These are phyloP conservation scores for Paramormyrops hopkinsi DNA, from an alignment of 2,797 vertebrate species.

Conservation along the genomic window DNA sequence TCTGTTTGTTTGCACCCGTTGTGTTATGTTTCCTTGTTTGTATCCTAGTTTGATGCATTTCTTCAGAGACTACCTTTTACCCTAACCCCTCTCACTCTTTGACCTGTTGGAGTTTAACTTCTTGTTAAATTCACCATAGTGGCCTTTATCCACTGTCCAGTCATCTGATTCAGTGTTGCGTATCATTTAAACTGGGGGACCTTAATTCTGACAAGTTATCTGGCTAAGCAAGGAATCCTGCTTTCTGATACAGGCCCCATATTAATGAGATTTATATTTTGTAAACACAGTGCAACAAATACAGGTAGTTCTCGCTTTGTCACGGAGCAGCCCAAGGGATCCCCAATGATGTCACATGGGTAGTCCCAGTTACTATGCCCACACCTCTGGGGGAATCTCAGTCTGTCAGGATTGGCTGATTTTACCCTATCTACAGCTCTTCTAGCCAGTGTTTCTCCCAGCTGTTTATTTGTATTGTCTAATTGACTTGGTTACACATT, in stretches of 20 bases:
- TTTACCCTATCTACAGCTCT: no score
- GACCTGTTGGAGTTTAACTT: neutral
- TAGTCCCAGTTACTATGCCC: neutral
- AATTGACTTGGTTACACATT: no score
- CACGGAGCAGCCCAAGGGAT: neutral
- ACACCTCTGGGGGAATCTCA: no score
- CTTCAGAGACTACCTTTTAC: neutral
- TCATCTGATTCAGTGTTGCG: neutral
- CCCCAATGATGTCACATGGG: neutral
- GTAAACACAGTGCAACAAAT: slow-evolving; percentile 11
- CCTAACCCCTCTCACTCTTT: neutral
- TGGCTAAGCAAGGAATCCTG: neutral
- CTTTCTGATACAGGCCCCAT: neutral
- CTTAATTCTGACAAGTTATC: neutral
- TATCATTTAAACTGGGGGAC: neutral
- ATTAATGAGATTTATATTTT: neutral
- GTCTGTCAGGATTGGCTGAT: neutral
- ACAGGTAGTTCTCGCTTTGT: neutral
- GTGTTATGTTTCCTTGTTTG: neutral
- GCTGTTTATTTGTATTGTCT: no score
- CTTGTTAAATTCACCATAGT: neutral
- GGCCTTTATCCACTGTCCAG: neutral
- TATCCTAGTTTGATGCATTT: neutral
- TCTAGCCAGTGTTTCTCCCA: no score
- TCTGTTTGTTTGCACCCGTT: neutral